Conservation (phyloP, 1,140 invertebrate species). For the Pectinophora gossypiella region DNA sequence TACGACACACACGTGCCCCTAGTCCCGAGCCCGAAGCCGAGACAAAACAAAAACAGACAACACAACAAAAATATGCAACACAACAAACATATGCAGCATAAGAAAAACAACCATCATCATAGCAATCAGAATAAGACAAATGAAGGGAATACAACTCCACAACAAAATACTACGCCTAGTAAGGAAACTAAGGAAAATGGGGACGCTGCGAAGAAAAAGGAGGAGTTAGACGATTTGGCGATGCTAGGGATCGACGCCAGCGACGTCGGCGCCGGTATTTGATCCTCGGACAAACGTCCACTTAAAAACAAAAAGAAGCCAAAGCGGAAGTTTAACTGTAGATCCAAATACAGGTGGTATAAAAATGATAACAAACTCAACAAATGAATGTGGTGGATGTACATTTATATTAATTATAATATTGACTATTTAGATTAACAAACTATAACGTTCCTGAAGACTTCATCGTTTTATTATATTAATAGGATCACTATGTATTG, state of each 20-base stretch:
- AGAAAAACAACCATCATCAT: conserved; percentile 6
- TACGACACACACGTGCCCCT: conserved; percentile 55
- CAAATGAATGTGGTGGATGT: no score
- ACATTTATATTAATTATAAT: no score
- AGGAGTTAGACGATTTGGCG: conserved; percentile 80
- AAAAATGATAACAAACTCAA: no score
- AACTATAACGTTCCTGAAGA: no score
- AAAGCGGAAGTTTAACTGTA: no score
- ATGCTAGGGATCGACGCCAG: conserved; percentile 82
- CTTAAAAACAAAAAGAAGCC: no score
- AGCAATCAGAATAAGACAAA: background rate
- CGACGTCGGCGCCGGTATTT: conserved; percentile 77
- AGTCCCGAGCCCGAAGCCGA: conserved; percentile 22
- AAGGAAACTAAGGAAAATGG: conserved; percentile 10
- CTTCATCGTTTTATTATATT: no score
- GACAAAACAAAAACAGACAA: conserved; percentile 6
- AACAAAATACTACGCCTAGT: conserved; percentile 11
- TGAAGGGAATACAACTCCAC: conserved; percentile 17
- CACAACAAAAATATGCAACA: conserved; percentile 8
- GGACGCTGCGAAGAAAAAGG: conserved; percentile 22
- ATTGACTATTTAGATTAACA: no score
- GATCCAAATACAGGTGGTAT: no score
- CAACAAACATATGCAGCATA: background rate
- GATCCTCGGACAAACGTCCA: no score
- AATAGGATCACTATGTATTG: no score